phyloP scores from a whole-genome alignment of 2,888 invertebrate genomes.

The Adela reaumurella region DNA sequence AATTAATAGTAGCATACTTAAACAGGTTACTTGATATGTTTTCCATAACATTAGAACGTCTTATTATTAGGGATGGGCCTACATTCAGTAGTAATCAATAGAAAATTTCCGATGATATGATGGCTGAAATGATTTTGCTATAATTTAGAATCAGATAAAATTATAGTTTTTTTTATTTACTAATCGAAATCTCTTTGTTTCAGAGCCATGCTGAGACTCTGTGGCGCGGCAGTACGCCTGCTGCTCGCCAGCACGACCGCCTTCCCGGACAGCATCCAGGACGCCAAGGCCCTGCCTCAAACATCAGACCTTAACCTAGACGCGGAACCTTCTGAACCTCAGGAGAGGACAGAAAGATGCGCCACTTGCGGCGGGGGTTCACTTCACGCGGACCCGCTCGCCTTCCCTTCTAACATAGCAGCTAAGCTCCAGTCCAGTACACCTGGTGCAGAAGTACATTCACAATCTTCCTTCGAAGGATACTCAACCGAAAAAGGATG shows the following conservation, averaged over 20 bases:
- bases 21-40: too few species aligned
- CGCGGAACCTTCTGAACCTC: conserved; percentile 29
- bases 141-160: too few species aligned
- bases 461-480: conserved; percentile 38
- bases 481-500: conserved; percentile 44
- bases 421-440: conserved; percentile 26
- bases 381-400: conserved; percentile 20
- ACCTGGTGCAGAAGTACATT: conserved; percentile 35
- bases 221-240: conserved; percentile 36
- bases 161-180: too few species aligned
- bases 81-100: too few species aligned
- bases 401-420: conserved; percentile 26
- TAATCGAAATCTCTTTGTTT: conserved; percentile 26
- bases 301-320: conserved; percentile 24
- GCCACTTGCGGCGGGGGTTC: conserved; percentile 23
- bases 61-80: too few species aligned
- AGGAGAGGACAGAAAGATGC: conserved; percentile 32
- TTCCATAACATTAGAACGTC: too few species aligned
- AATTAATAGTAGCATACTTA: too few species aligned
- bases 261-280: conserved; percentile 32
- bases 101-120: too few species aligned
- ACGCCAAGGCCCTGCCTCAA: conserved; percentile 31
- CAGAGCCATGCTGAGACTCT: conserved; percentile 51
- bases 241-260: conserved; percentile 22
- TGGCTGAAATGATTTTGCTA: too few species aligned